These are phyloP conservation scores for Ahaetulla prasina DNA, from an alignment of 2,113 vertebrate species.

Conservation along the genomic window DNA sequence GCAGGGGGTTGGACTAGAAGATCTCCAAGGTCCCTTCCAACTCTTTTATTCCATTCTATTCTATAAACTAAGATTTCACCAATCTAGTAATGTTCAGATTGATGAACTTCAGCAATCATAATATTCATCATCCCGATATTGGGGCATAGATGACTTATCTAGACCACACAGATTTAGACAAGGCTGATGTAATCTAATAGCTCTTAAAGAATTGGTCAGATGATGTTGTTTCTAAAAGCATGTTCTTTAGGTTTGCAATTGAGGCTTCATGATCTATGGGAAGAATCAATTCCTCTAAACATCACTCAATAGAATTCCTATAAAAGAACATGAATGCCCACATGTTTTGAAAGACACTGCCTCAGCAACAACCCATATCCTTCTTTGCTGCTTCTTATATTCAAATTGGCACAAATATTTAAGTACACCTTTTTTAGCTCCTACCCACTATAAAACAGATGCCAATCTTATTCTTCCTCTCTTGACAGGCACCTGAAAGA, in stretches of 20 bases:
- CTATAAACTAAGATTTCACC: background rate
- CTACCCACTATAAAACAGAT: background rate
- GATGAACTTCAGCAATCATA: background rate
- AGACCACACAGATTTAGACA: background rate
- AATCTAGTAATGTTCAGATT: background rate
- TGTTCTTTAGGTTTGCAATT: background rate
- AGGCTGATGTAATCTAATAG: background rate
- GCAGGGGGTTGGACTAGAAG: too few relatives aligned
- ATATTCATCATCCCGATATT: background rate
- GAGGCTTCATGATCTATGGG: background rate
- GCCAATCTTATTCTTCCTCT: background rate
- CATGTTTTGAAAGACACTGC: background rate
- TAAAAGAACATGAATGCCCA: background rate
- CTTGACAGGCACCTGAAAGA: background rate
- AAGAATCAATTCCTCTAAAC: background rate
- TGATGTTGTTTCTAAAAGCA: background rate
- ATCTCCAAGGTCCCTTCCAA: too few relatives aligned
- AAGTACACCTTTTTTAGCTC: background rate
- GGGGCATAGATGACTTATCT: background rate
- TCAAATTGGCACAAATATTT: background rate
- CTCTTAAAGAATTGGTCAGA: background rate
- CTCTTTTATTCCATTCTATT: too few relatives aligned
- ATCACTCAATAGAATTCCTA: background rate
- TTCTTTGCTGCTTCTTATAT: background rate
- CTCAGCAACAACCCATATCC: background rate